Base-by-base conservation (phyloP, 2,888 invertebrate genomes). In the Cryptocheilus praepositus region DNA sequence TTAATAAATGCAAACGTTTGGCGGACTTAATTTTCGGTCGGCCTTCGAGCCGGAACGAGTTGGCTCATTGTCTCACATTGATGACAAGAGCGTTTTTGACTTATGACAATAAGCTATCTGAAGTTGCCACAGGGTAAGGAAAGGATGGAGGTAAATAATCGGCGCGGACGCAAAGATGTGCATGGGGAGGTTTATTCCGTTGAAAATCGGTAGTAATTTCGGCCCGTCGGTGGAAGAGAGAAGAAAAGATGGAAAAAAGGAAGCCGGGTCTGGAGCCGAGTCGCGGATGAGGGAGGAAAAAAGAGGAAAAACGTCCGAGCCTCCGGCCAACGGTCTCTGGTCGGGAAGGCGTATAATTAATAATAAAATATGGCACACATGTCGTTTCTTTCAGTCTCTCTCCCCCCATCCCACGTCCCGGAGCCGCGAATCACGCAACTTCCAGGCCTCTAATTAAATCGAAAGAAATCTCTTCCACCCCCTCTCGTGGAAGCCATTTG, bases 301-400 rank as follows among this genome's bases (percentile, higher is more conserved):
- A 44, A n/a, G 45, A 60, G 43, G 61, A 64, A 56, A 51, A 46
- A 45, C 51, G 61, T 15, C 25, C 57, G 52, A 43, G 51, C 61
- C 69, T 61, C 21, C n/a, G 53, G 18, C 52, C 36, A 36, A 61
- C 58, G 19, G 60, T 60, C 52, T 60, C 52, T 56, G 62, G 61
- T 59, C 66, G 65, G 58, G 67, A 64, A 71, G 67, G 58, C 55
- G 78, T 76, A 81, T 83, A 86, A 86, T 86, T 85, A 86, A 87
- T 86, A 86, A 86, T 85, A 84, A 86, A 83, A 85, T 81, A 60
- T 82, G 82, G 81, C 84, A 79, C 79, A 85, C 81, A 82, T 81
- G 77, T n/a, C 78, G 82, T 82, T 36, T 36, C 36, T 36, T 36
- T 11, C 11, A 79, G 66, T 65, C 57, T 21, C 64, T 43, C 36